These are phyloP conservation scores for Ormia ochracea DNA, from an alignment of 2,888 invertebrate species.

Conservation along the genomic window DNA sequence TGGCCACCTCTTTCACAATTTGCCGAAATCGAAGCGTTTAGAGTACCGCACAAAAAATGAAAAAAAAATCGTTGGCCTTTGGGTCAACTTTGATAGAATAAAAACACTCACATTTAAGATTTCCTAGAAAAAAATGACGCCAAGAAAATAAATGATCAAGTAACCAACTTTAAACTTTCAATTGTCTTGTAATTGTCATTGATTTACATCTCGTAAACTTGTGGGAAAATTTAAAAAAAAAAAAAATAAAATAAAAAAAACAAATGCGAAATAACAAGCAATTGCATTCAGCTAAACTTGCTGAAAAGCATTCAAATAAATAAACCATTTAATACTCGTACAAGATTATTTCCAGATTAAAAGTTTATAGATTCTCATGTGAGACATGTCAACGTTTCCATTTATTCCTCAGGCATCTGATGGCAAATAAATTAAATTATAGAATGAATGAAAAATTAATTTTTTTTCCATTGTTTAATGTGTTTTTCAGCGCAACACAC, in stretches of 20 bases:
- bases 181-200: constrained; percentile 61
- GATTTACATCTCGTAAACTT: constrained; percentile 59
- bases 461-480: not conserved
- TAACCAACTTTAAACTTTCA: constrained; percentile 50
- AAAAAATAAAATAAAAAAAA: not conserved
- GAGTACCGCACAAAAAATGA: not conserved
- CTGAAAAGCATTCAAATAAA: not conserved
- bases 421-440: constrained; percentile 61
- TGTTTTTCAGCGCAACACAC: constrained; percentile 22
- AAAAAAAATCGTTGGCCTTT: constrained; percentile 20
- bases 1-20: not conserved
- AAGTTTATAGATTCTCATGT: constrained; percentile 21
- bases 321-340: not conserved
- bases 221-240: not conserved
- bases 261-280: constrained; percentile 30
- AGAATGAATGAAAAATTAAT: constrained; percentile 43
- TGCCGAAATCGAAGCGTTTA: not conserved
- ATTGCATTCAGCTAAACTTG: constrained; percentile 13
- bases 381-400: constrained; percentile 55
- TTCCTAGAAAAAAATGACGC: constrained; percentile 25
- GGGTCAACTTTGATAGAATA: constrained; percentile 23
- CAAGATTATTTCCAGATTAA: constrained; percentile 36
- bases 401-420: constrained; percentile 35
- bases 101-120: constrained; percentile 3
- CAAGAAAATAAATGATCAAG: not conserved